These are phyloP conservation scores for Eunapius fragilis DNA, from an alignment of 37 sponge, comb jelly and placozoan species.

Conservation along the genomic window DNA sequence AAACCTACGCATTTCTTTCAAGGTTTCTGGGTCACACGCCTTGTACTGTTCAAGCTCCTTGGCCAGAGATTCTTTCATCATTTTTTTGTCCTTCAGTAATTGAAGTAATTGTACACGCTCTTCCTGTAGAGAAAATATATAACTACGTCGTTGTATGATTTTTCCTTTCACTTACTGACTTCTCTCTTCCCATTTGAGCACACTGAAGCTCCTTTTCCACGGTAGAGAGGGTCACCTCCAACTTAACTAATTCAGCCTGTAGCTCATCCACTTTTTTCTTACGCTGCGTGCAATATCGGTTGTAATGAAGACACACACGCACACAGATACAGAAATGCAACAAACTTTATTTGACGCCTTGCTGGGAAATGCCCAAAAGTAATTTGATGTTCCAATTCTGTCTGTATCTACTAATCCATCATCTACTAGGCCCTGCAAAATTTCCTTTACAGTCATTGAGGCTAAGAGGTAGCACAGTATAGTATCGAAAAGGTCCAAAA, in stretches of 20 bases:
- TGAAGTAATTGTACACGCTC: slow-evolving; percentile 63
- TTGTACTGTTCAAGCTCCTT: slow-evolving; percentile 75
- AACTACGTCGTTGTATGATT: neutral
- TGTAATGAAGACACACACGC: neutral
- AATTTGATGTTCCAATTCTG: slow-evolving; percentile 95
- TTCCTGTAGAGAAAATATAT: slow-evolving; percentile 2
- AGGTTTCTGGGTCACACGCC: slow-evolving; percentile 83
- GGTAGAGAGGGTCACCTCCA: slow-evolving; percentile 14
- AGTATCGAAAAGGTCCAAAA: neutral
- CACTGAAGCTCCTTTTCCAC: slow-evolving; percentile 38
- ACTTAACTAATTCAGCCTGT: slow-evolving; percentile 28
- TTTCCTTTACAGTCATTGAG: slow-evolving; percentile 94
- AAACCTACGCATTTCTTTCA: slow-evolving; percentile 56
- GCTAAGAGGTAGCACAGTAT: slow-evolving; percentile 16
- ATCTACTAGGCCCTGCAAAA: slow-evolving; percentile 94
- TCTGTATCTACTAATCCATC: slow-evolving; percentile 91
- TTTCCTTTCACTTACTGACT: slow-evolving; percentile 44
- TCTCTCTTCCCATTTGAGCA: slow-evolving; percentile 56
- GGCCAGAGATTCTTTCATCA: slow-evolving; percentile 24
- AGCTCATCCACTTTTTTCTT: slow-evolving; percentile 25
- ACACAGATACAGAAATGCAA: neutral
- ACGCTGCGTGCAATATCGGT: neutral
- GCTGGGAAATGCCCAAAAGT: slow-evolving; percentile 97
- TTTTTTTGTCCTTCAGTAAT: slow-evolving; percentile 55
- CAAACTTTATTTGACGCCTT: slow-evolving; percentile 75